Evolutionary conservation across 2,797 vertebrate species (phyloP), one percentile per base, ranked within the genome.

Genomic region (Macropodus opercularis): DNA sequence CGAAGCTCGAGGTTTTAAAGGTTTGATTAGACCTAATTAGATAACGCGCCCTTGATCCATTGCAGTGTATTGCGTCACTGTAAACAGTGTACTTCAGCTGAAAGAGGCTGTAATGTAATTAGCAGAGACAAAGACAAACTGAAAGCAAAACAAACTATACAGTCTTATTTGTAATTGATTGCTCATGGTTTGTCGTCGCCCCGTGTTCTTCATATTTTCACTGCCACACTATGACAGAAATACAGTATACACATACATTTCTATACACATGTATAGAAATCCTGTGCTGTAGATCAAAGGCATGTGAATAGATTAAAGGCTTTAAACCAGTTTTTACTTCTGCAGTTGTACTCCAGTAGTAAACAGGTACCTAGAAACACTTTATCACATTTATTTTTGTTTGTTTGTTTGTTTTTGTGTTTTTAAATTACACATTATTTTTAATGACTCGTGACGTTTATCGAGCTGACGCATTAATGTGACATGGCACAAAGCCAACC

Each of bases 21-120:
- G 41, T 41, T 56, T 48, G 44, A 71, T 48, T 62, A 60, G 3
- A 49, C 24, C 48, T 52, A 44, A 63, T 64, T 53, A 26, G 18
- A 24, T 34, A 41, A 44, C 23, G 19, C 12, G 10, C 15, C 59
- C 38, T 56, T n/a, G 39, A 38, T 46, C 47, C 27, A 52, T 58
- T 27, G 47, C 11, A 21, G 19, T 18, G 31, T 17, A 4, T 17
- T 22, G 22, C 27, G 26, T 8, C 5, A 8, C 34, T 49, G 10
- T 24, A 26, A 32, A 43, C 19, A 22, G 7, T 36, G 24, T 21
- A 19, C 15, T 39, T 38, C 40, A 57, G 50, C 7, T 19, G 18
- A 23, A 32, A 32, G 31, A 34, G 2, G 66, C 27, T 26, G 27
- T 24, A 12, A 51, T 13, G 12, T 18, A 60, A 50, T 64, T 50